Evolutionary conservation across 2,113 vertebrate species (phyloP), one percentile per base, ranked within the genome.

Genomic region (Campylomormyrus numenius): DNA sequence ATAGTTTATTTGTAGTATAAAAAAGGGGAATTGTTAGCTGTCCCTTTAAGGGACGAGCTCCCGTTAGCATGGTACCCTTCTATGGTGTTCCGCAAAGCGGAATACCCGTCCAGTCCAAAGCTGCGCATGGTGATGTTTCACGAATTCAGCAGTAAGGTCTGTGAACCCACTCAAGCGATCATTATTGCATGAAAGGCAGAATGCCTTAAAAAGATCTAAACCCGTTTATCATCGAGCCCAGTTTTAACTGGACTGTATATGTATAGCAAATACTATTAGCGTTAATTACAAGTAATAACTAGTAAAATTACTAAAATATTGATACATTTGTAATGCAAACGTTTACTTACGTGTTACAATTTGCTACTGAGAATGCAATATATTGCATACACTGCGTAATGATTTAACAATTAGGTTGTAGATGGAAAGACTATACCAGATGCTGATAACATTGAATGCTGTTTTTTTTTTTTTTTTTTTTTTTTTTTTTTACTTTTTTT

Each of bases 121-220:
- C 35, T 35, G 35, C 31, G 74, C 74, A 39, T 80, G 35, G 35
- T 39, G 74, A 80, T 80, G 35, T 80, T 80, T 80, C 35, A 80
- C 74, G 31, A 80, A 35, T 80, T 80, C 74, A 80, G 35, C 31
- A 80, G 74, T 19, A 80, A 80, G 74, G 74, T 80, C 35, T 80
- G 35, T 80, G 74, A 80, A 80, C 74, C 74, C 74, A 80, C 74
- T 80, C 11, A 80, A 80, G 62, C 62, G 62, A 70, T 70, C 62
- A 70, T 70, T 70, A 70, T 70, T 70, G 62, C 62, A 70, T 70
- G 27, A 70, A 70, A 13, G n/a, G 74, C 74, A 80, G 74, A 80
- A 80, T 80, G 35, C 31, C 74, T 80, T 80, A 80, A 19, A 80
- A 35, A 35, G 35, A 80, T 19, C 9, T 31, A 6, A 80, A n/a